Evolutionary conservation across 1,140 invertebrate species (phyloP).

Genomic region (Portunus trituberculatus): DNA sequence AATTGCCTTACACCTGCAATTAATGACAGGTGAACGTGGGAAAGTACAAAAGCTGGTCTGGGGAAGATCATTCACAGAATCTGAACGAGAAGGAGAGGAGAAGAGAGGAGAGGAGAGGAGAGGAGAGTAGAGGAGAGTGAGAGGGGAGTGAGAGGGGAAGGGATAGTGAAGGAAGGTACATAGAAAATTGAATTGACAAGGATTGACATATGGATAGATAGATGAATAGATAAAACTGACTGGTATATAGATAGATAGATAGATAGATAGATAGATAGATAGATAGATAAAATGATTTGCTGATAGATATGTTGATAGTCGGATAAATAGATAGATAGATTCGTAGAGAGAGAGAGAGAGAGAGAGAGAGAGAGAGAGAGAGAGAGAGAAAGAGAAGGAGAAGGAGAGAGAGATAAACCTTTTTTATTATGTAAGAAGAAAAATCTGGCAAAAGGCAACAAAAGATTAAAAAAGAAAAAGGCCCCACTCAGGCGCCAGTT

Average conservation of each 20-base stretch:
- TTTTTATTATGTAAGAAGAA: too few species aligned
- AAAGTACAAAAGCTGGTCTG: not conserved
- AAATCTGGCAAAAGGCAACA: too few species aligned
- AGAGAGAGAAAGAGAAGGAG: not conserved
- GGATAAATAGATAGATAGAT: not conserved
- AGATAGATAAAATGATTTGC: too few species aligned
- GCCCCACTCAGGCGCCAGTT: too few species aligned
- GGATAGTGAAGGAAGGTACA: not conserved
- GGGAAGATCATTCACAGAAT: not conserved
- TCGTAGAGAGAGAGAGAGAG: not conserved
- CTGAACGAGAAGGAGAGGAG: too few species aligned
- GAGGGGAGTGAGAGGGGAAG: not conserved
- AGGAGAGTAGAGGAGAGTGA: slow-evolving; percentile 11
- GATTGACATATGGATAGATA: too few species aligned
- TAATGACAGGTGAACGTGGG: not conserved
- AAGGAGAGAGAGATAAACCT: not conserved
- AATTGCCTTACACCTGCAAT: not conserved
- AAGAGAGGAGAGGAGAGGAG: too few species aligned
- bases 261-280: too few species aligned
- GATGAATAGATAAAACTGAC: not conserved
- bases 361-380: not conserved
- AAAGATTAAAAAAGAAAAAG: too few species aligned
- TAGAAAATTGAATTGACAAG: too few species aligned
- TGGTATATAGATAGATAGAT: not conserved
- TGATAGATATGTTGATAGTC: too few species aligned